These are phyloP conservation scores for Marmota flaviventris DNA, from an alignment of 2,113 vertebrate genomes.

Conservation along the genomic window DNA sequence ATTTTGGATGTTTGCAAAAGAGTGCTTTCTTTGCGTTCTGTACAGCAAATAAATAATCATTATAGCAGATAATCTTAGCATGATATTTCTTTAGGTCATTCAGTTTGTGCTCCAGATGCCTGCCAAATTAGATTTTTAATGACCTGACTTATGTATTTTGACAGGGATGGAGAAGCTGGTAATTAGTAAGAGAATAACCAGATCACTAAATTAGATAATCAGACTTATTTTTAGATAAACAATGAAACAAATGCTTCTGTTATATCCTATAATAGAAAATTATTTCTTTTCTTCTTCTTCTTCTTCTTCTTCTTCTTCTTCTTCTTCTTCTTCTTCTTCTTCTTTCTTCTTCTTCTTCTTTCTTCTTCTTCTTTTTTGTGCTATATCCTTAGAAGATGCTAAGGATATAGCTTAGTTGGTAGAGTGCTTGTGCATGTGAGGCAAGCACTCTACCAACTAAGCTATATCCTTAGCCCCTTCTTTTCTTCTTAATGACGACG, in stretches of 20 bases:
- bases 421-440: too few species aligned
- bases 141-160: constrained; percentile 29
- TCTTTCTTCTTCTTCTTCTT: not conserved
- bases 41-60: not conserved
- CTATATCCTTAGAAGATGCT: too few species aligned
- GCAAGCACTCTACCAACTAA: too few species aligned
- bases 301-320: not conserved
- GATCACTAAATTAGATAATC: constrained; percentile 59
- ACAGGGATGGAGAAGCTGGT: not conserved
- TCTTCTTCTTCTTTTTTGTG: too few species aligned
- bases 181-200: constrained; percentile 70
- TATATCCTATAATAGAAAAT: constrained; percentile 50
- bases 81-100: constrained; percentile 47
- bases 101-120: constrained; percentile 36
- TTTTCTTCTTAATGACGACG: not conserved
- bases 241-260: constrained; percentile 56
- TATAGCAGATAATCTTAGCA: not conserved
- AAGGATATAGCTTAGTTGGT: too few species aligned
- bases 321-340: too few species aligned
- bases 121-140: constrained; percentile 49
- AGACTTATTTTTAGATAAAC: constrained; percentile 68
- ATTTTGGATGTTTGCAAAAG: constrained; percentile 43
- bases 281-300: constrained; percentile 38
- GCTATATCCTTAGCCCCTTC: not conserved
- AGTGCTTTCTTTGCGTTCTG: constrained; percentile 42